Base-by-base conservation (phyloP, 1,140 invertebrate genomes). In the Drosophila kikkawai region DNA sequence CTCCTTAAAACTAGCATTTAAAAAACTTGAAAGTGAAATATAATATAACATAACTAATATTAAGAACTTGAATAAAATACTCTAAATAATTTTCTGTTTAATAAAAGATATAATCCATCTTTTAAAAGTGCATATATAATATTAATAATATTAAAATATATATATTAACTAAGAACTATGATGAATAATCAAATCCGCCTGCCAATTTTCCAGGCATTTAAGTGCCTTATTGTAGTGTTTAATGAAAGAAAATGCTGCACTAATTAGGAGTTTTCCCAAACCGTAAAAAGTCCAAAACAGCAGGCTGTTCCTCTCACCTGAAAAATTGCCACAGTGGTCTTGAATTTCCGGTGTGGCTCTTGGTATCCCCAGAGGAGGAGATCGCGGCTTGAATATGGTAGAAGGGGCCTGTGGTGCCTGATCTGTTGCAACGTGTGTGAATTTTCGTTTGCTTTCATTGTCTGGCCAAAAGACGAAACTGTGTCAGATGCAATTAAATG, bases 401-500 rank as follows among this genome's bases (percentile, higher is more conserved):
- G 26, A 39, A 29, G 48, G 51, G 48, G 48, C 32, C 59, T 39
- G 26, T 59, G 47, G 22, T 56, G 45, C 37, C 29, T 63, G 65
- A 70, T 59, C 41, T 42, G 39, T 61, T 78, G 80, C 69, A 82
- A 79, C 61, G 34, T 73, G 71, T 83, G 80, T 63, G 80, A 79
- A 79, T 75, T 64, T 65, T 79, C 44, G 57, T 68, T 59, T 68
- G 56, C 65, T 47, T 67, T 56, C 55, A 69, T 69, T 77, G 50
- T 53, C 55, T 48, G 55, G 59, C 51, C 66, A 65, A 74, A 66
- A 51, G 55, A 42, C 44, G 44, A 75, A 83, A 83, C 76, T 84
- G 81, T 84, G 81, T 63, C 81, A 83, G 76, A 39, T 79, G 51
- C 65, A 82, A 78, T 64, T 79, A 67, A 67, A 66, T 71, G 64